A percentile compares a stretch with the other conserved stretches of the same genome.
Conservation (phyloP, 2,113 vertebrate genomes). For the Gila orcuttii region DNA sequence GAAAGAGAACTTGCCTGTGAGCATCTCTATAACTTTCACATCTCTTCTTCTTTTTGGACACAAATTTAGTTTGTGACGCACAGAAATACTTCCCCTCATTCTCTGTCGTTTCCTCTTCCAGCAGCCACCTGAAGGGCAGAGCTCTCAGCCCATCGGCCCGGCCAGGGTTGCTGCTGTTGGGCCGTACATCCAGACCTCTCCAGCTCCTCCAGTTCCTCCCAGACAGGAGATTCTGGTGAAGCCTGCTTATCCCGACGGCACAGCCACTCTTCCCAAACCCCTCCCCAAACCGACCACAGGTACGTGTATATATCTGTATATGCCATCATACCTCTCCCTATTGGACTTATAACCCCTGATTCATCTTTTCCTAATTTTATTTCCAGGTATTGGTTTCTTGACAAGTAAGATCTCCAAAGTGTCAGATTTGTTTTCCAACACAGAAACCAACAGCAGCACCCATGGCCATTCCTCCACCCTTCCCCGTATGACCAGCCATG, state of each 20-base stretch:
- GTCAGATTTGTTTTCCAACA: slow-evolving; percentile 74
- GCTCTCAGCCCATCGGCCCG: slow-evolving; percentile 71
- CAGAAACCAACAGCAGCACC: slow-evolving; percentile 65
- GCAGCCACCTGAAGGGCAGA: slow-evolving; percentile 70
- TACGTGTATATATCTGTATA: slow-evolving; percentile 41
- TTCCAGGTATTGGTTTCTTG: slow-evolving; percentile 55
- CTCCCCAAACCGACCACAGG: slow-evolving; percentile 65
- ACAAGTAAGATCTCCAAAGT: slow-evolving; percentile 59
- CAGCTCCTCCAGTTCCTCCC: slow-evolving; percentile 81
- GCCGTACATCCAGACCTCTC: slow-evolving; percentile 89
- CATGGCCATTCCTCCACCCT: slow-evolving; percentile 72
- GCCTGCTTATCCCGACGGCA: slow-evolving; percentile 81
- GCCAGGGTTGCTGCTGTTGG: slow-evolving; percentile 91
- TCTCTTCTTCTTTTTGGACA: not conserved
- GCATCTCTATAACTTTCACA: slow-evolving; percentile 45
- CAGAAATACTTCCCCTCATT: not conserved
- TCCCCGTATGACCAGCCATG: slow-evolving; percentile 72
- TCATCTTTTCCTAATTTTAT: not conserved
- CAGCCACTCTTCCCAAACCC: slow-evolving; percentile 72
- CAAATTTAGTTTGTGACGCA: not conserved
- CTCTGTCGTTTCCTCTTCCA: slow-evolving; percentile 53
- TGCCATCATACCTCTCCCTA: not conserved
- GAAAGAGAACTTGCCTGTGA: slow-evolving; percentile 87
- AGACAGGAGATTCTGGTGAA: slow-evolving; percentile 85
- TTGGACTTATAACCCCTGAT: not conserved